These are phyloP conservation scores for Phycodurus eques DNA, from an alignment of 2,113 vertebrate genomes.

Conservation along the genomic window DNA sequence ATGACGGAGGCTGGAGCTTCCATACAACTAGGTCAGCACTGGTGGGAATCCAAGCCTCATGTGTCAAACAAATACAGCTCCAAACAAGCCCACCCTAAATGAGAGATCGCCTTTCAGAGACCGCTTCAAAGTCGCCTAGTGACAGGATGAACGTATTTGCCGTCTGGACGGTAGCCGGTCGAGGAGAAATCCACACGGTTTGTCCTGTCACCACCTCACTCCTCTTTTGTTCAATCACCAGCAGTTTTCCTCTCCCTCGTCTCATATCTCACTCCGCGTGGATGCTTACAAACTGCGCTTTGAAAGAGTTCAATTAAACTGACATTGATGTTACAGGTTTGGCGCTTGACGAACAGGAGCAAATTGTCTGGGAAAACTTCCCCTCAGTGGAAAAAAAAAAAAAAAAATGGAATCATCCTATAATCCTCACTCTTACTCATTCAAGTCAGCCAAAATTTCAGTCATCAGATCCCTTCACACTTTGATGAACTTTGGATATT, in stretches of 20 bases:
- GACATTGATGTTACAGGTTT: background rate
- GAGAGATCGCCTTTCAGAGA: slow-evolving; percentile 41
- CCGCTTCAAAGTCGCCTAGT: slow-evolving; percentile 32
- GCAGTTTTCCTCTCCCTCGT: background rate
- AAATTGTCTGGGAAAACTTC: slow-evolving; percentile 8
- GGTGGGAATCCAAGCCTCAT: background rate
- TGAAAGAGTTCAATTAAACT: background rate
- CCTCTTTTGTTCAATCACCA: background rate
- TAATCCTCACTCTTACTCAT: slow-evolving; percentile 26
- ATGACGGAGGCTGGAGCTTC: background rate
- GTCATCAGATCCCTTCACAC: slow-evolving; percentile 39
- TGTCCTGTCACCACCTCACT: slow-evolving; percentile 4
- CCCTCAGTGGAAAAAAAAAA: background rate
- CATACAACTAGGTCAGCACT: background rate
- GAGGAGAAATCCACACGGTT: slow-evolving; percentile 34
- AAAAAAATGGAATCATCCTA: background rate
- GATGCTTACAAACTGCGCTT: background rate
- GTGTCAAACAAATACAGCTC: background rate
- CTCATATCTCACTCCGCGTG: background rate
- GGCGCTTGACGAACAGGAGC: slow-evolving; percentile 1
- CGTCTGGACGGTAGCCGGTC: slow-evolving; percentile 45
- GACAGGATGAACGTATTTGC: slow-evolving; percentile 46
- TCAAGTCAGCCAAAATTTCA: slow-evolving; percentile 21
- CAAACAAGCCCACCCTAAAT: slow-evolving; percentile 7
- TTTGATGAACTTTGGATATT: slow-evolving; percentile 41